Evolutionary conservation across 2,113 vertebrate species (phyloP).

Genomic region (Jacana jacana): DNA sequence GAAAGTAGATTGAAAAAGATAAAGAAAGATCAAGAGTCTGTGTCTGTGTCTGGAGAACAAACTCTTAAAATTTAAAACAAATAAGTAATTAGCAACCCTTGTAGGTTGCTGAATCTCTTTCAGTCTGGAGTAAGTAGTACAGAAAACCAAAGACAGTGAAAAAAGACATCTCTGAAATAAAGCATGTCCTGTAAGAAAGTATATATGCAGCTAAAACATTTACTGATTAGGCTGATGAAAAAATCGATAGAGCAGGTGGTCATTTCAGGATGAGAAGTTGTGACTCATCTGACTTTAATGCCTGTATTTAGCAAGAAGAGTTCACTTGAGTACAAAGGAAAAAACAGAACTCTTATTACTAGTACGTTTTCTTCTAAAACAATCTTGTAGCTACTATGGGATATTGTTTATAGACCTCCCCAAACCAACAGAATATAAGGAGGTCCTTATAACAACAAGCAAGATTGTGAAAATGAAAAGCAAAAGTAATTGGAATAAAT

Average conservation of each 20-base stretch:
- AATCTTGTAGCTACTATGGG: background rate
- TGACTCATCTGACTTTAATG: background rate
- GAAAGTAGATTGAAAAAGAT: background rate
- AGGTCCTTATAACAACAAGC: background rate
- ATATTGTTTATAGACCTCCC: background rate
- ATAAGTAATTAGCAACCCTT: background rate
- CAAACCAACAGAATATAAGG: background rate
- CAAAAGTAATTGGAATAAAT: background rate
- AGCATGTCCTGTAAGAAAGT: background rate
- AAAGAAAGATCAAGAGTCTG: background rate
- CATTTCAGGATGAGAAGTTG: background rate
- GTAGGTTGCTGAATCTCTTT: background rate
- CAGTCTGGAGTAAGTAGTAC: background rate
- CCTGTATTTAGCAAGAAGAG: background rate
- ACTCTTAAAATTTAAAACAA: background rate
- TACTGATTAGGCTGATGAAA: background rate
- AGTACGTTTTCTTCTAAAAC: background rate
- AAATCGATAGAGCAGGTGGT: background rate
- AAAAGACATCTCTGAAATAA: background rate
- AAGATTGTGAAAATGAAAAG: background rate
- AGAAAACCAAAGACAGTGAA: constrained; percentile 16
- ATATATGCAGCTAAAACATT: background rate
- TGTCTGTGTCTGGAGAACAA: background rate
- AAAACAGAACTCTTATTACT: background rate
- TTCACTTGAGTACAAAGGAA: background rate